Evolutionary conservation across 2,888 invertebrate species (phyloP).

Genomic region (Macaria liturata): DNA sequence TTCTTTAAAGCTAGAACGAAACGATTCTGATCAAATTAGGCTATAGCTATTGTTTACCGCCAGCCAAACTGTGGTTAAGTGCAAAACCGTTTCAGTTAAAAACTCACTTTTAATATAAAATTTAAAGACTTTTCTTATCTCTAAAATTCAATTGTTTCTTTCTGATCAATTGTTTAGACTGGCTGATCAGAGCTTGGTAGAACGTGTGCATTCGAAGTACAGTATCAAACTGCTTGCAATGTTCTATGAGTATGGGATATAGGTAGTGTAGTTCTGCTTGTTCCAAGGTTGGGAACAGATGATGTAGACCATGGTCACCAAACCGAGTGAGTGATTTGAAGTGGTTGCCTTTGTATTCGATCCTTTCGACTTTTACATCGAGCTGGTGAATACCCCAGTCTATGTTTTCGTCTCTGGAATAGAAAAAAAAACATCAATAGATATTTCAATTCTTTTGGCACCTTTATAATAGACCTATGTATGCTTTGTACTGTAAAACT

Average conservation of each 20-base stretch:
- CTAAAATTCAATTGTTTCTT: constrained; percentile 1
- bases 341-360: not conserved
- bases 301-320: constrained; percentile 88
- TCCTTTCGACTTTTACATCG: constrained; percentile 2
- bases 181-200: constrained; percentile 84
- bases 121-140: no score
- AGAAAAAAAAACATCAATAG: no score
- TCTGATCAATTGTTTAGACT: constrained; percentile 70
- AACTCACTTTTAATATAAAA: no score
- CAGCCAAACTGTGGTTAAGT: no score
- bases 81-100: no score
- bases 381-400: constrained; percentile 46
- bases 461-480: no score
- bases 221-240: constrained; percentile 37
- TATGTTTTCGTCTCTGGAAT: constrained; percentile 76
- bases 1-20: no score
- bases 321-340: constrained; percentile 2
- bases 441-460: no score
- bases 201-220: constrained; percentile 71
- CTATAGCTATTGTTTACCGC: no score
- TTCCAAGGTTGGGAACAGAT: constrained; percentile 90
- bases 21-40: no score
- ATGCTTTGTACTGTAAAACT: no score
- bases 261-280: constrained; percentile 86
- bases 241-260: constrained; percentile 74